These are phyloP conservation scores for Xiphorhynchus elegans DNA, from an alignment of 2,113 vertebrate species.

Conservation along the genomic window DNA sequence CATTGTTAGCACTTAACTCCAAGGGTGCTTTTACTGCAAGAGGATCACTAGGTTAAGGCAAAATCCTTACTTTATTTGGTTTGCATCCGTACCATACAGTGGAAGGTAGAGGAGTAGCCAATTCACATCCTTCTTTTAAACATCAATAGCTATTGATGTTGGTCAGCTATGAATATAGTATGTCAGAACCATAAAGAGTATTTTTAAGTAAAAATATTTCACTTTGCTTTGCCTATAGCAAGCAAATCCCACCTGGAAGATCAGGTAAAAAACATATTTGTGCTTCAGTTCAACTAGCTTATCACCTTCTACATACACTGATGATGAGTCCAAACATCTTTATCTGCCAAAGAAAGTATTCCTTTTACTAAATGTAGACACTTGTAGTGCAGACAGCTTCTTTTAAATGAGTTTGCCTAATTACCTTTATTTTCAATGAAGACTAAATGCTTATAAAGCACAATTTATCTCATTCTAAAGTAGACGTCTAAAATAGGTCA, in stretches of 20 bases:
- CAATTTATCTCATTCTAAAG: constrained; percentile 15
- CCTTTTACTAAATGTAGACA: background rate
- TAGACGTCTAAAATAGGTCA: constrained; percentile 37
- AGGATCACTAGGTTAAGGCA: background rate
- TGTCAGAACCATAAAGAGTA: background rate
- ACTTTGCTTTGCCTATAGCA: background rate
- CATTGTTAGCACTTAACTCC: background rate
- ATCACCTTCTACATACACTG: background rate
- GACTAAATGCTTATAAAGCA: background rate
- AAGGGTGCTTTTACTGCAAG: background rate
- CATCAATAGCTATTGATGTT: background rate
- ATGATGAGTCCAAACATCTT: background rate
- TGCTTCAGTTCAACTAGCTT: background rate
- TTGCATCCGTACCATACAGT: background rate
- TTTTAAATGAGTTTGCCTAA: constrained; percentile 24
- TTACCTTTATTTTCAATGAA: constrained; percentile 22
- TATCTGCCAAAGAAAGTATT: background rate
- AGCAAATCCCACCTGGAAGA: background rate
- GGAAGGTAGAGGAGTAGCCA: background rate
- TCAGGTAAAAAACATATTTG: background rate
- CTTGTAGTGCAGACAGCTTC: background rate
- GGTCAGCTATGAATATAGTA: background rate
- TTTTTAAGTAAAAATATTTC: background rate
- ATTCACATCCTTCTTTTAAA: background rate
- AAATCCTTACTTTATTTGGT: background rate